Evolutionary conservation across 2,797 vertebrate genomes (phyloP).

Genomic region (Sebastes matsubarae): DNA sequence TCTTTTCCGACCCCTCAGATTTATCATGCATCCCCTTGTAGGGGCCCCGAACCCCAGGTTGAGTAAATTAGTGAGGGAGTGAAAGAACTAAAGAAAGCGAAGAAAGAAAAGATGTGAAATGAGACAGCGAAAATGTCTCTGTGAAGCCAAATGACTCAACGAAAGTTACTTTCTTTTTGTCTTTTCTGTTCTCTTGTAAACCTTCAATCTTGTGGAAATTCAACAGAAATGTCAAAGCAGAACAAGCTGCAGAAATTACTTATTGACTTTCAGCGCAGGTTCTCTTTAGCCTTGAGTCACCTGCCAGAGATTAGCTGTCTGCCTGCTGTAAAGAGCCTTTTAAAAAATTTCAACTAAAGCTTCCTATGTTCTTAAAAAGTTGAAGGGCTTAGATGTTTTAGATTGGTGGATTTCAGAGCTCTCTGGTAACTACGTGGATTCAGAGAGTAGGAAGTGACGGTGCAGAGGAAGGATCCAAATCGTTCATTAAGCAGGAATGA

Average conservation of each 20-base stretch:
- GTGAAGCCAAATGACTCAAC: not conserved
- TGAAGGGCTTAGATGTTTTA: slow-evolving; percentile 10
- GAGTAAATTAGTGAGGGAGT: not conserved
- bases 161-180: not conserved
- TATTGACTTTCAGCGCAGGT: slow-evolving; percentile 1
- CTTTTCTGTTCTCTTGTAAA: not conserved
- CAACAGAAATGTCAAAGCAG: not conserved
- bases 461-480: not conserved
- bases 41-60: not conserved
- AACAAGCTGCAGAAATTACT: slow-evolving; percentile 6
- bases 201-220: not conserved
- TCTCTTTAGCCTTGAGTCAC: slow-evolving; percentile 15
- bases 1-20: not conserved
- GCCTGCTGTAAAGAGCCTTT: slow-evolving; percentile 21
- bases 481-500: not conserved
- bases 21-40: not conserved
- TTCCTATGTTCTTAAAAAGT: not conserved
- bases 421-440: not conserved
- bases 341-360: slow-evolving; percentile 14
- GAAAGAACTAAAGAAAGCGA: not conserved
- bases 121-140: not conserved
- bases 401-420: slow-evolving; percentile 13
- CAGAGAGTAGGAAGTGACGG: not conserved
- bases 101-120: not conserved
- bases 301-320: slow-evolving; percentile 21